These are phyloP conservation scores for Ethmia dodecea DNA, from an alignment of 2,888 invertebrate genomes.

Conservation along the genomic window DNA sequence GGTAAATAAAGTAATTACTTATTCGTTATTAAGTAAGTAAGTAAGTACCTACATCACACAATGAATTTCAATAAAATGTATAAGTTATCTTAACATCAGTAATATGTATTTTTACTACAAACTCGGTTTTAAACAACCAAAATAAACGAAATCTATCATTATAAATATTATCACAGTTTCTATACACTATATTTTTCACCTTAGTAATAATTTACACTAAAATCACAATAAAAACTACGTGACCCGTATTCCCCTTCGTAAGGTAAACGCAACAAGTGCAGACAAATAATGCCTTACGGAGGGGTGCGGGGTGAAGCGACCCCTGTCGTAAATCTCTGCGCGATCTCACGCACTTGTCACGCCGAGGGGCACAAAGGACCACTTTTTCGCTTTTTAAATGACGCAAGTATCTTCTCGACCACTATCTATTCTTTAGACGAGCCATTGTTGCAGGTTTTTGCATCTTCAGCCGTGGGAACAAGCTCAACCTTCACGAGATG, in stretches of 20 bases:
- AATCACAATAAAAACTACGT: too few relatives aligned
- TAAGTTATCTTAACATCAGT: too few relatives aligned
- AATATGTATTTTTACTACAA: too few relatives aligned
- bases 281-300: slow-evolving; percentile 41
- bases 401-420: slow-evolving; percentile 42
- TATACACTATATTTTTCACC: too few relatives aligned
- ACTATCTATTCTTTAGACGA: slow-evolving; percentile 32
- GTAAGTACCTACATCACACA: too few relatives aligned
- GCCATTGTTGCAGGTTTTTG: slow-evolving; percentile 44
- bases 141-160: too few relatives aligned
- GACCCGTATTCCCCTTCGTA: slow-evolving; percentile 19
- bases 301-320: slow-evolving; percentile 28
- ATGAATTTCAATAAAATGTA: too few relatives aligned
- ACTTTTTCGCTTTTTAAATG: slow-evolving; percentile 43
- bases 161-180: too few relatives aligned
- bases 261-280: slow-evolving; percentile 46
- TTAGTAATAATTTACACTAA: too few relatives aligned
- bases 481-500: slow-evolving; percentile 21
- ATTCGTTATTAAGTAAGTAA: too few relatives aligned
- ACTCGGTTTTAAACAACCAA: too few relatives aligned
- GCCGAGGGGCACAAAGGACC: slow-evolving; percentile 42
- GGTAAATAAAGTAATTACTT: too few relatives aligned
- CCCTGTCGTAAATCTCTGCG: slow-evolving; percentile 23
- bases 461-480: slow-evolving; percentile 52
- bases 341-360: slow-evolving; percentile 61